phyloP scores from a whole-genome alignment of 2,113 vertebrate genomes.

The Alectura lathami region DNA sequence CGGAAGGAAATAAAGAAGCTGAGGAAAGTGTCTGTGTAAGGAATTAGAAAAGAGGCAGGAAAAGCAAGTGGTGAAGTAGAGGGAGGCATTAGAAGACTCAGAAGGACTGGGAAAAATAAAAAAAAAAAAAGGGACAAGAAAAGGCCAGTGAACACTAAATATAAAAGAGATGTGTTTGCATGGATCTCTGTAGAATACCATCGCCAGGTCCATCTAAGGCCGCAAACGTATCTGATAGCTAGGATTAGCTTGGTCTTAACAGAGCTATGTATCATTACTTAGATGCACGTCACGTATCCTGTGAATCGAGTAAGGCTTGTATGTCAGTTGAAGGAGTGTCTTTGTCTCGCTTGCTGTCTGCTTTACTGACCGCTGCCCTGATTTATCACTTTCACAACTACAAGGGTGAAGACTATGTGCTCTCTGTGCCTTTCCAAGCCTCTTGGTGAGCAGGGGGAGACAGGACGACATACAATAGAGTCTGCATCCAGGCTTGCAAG shows the following conservation, averaged over 20 bases:
- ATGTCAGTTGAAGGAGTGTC: background rate
- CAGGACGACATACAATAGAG: background rate
- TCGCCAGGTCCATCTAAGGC: background rate
- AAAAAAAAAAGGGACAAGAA: background rate
- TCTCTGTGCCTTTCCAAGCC: background rate
- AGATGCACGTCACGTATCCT: background rate
- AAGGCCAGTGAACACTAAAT: background rate
- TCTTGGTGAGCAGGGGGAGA: background rate
- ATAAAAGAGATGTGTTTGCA: background rate
- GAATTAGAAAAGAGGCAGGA: background rate
- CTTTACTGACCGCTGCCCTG: background rate
- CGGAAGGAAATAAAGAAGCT: background rate
- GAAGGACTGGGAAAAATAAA: background rate
- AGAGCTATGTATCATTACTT: background rate
- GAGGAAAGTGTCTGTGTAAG: background rate
- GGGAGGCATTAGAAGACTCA: background rate
- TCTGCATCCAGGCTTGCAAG: background rate
- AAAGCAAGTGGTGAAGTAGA: background rate
- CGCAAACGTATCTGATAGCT: background rate
- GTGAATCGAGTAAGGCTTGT: background rate
- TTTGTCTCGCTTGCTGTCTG: background rate
- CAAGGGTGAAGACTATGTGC: background rate
- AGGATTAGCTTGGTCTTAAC: background rate
- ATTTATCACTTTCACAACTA: background rate
- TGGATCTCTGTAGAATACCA: background rate